A percentile compares a stretch with the other conserved stretches of the same genome.
phyloP scores from a whole-genome alignment of 2,888 invertebrate genomes.

The Camptogramma bilineatum region DNA sequence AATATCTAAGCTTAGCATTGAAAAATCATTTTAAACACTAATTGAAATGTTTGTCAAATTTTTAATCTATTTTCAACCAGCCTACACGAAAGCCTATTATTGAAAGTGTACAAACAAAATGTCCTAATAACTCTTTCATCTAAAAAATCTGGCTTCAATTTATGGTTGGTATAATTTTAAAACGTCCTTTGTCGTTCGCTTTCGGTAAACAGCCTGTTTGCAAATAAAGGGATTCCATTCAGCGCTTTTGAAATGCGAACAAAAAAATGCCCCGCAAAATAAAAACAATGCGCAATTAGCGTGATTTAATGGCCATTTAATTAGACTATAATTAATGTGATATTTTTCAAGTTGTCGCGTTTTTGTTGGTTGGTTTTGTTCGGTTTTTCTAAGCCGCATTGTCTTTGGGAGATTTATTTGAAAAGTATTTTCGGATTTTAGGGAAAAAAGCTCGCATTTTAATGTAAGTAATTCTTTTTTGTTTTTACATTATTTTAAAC shows the following conservation, averaged over 20 bases:
- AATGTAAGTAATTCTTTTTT: background rate
- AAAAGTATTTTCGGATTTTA: slow-evolving; percentile 33
- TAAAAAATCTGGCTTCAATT: slow-evolving; percentile 56
- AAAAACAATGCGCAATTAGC: slow-evolving; percentile 83
- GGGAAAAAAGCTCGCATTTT: slow-evolving; percentile 13
- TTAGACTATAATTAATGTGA: slow-evolving; percentile 79
- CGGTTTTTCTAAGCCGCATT: slow-evolving; percentile 44
- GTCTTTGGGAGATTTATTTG: slow-evolving; percentile 42
- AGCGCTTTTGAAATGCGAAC: slow-evolving; percentile 46
- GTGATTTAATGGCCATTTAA: slow-evolving; percentile 84
- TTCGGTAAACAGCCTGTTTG: slow-evolving; percentile 81
- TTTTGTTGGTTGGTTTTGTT: slow-evolving; percentile 46
- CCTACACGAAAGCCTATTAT: slow-evolving; percentile 1
- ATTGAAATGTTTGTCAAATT: background rate
- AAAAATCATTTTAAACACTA: background rate
- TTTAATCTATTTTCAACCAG: background rate
- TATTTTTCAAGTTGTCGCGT: slow-evolving; percentile 65
- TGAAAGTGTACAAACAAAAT: slow-evolving; percentile 17
- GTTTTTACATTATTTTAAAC: background rate
- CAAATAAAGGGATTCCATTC: slow-evolving; percentile 84
- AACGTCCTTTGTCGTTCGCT: slow-evolving; percentile 77
- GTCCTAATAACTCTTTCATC: slow-evolving; percentile 37
- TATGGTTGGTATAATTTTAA: slow-evolving; percentile 80
- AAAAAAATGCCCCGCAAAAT: slow-evolving; percentile 72
- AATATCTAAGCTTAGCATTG: background rate